phyloP scores from a whole-genome alignment of 2,797 vertebrate species.

The Acipenser oxyrinchus region DNA sequence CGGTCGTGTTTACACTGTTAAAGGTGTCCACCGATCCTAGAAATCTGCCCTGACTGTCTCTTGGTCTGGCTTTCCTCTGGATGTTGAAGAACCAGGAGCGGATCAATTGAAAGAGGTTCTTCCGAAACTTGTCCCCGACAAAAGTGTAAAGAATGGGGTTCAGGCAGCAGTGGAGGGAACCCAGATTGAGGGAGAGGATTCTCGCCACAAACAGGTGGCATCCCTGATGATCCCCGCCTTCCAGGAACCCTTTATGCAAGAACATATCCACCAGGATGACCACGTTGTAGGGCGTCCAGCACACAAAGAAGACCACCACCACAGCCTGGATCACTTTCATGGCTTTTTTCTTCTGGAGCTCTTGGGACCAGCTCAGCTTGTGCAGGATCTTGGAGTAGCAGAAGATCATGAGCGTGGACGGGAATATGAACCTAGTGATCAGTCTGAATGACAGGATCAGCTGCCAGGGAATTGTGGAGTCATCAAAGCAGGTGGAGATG shows the following conservation, averaged over 20 bases:
- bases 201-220: conserved; percentile 48
- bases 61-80: conserved; percentile 26
- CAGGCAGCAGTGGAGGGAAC: conserved; percentile 76
- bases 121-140: conserved; percentile 72
- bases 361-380: conserved; percentile 52
- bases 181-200: conserved; percentile 52
- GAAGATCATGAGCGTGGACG: conserved; percentile 65
- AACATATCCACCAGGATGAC: conserved; percentile 60
- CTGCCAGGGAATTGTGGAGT: conserved; percentile 48
- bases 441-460: conserved; percentile 56
- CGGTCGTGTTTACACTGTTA: too few relatives aligned
- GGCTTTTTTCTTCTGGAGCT: conserved; percentile 64
- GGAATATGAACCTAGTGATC: conserved; percentile 70
- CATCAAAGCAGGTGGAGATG: conserved; percentile 40
- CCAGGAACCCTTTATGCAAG: conserved; percentile 13
- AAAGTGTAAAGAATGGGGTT: conserved; percentile 83
- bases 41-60: too few relatives aligned
- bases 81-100: conserved; percentile 48
- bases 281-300: conserved; percentile 78
- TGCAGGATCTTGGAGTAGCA: conserved; percentile 68
- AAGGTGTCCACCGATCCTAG: too few relatives aligned
- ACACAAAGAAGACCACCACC: conserved; percentile 71
- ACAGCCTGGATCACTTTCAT: conserved; percentile 65
- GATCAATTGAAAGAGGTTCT: conserved; percentile 57
- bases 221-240: conserved; percentile 29